Evolutionary conservation across 2,113 vertebrate species (phyloP), one percentile per base, ranked within the genome.

Genomic region (Podilymbus podiceps): DNA sequence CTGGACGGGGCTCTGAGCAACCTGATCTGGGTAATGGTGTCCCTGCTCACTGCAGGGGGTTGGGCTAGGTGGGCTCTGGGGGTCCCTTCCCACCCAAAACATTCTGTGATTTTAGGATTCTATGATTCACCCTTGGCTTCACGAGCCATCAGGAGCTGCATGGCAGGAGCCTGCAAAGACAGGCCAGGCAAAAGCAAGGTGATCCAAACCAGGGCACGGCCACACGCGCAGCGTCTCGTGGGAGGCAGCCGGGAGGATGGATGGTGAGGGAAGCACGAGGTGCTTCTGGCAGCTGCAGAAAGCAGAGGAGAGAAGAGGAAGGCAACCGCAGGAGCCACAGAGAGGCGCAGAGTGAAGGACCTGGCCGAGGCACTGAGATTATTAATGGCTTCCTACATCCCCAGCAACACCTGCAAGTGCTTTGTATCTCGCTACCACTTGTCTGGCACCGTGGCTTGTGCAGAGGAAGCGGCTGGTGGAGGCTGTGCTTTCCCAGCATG

Each of bases 171-270:
- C 49, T 55, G 58, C 4, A 3, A 79, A 79, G 24, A 60, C 66
- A 81, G 1, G 1, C 9, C 56, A 89, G 64, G 55, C 22, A 59
- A 12, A 69, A 63, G 58, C 33, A 50, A 12, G 52, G 28, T 64
- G 85, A 87, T 88, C 35, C 35, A 93, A 81, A 56, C 20, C 58
- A 88, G 62, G 62, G 46, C 67, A 72, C 0, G 5, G 71, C 53
- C 71, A 64, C 85, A 88, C 0, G 0, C 0, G 0, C 52, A 82
- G 81, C 53, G 28, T 53, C 71, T 68, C 6, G 2, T 1, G 0
- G 75, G 66, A 68, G 44, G 46, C 64, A 87, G 67, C n/a, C 0
- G 0, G 35, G 72, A 92, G 80, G 69, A 59, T n/a, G 86, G 77
- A 87, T 89, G 64, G 84, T 0, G 2, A 78, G 21, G 47, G 25